These are phyloP conservation scores for pig (Sus scrofa) DNA, from an alignment of 2,113 vertebrate species.

Conservation along the genomic window T2T-Sscrofa CM000818.6:96630001-96630500, in stretches of 20 bases:
- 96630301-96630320: neutral
- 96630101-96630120: neutral
- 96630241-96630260: neutral
- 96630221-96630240: neutral
- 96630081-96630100: neutral
- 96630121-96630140: neutral
- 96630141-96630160: neutral
- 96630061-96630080: neutral
- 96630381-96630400: neutral
- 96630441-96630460: neutral
- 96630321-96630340: neutral
- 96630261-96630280: neutral
- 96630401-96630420: neutral
- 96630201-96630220: neutral
- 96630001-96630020: too few relatives aligned
- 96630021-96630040: too few relatives aligned
- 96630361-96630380: neutral
- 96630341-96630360: neutral
- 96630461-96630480: neutral
- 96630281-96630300: neutral
- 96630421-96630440: neutral
- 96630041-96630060: neutral
- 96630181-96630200: neutral
- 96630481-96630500: neutral
- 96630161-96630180: neutral